Conservation (phyloP, 2,888 invertebrate genomes). For the Steinernema carpocapsae region DNA sequence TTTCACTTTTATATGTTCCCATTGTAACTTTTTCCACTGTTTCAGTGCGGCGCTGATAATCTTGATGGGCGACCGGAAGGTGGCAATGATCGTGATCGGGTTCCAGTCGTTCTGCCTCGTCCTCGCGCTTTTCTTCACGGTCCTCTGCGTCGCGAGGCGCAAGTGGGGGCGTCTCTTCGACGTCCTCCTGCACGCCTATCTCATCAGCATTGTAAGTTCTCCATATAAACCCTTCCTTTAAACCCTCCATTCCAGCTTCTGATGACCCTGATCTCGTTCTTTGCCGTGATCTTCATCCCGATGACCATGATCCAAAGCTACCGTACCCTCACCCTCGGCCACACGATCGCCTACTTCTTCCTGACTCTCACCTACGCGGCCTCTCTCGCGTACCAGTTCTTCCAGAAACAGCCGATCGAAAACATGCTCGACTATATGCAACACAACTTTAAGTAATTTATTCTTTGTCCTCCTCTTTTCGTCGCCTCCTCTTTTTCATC, state of each 20-base stretch:
- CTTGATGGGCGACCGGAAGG: constrained; percentile 17
- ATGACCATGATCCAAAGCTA: constrained; percentile 19
- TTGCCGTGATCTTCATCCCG: constrained; percentile 20
- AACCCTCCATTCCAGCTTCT: not conserved
- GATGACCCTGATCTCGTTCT: constrained; percentile 17
- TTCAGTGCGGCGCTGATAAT: constrained; percentile 26
- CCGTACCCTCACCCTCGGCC: constrained; percentile 1
- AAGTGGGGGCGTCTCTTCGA: constrained; percentile 30
- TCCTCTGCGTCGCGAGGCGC: constrained; percentile 26
- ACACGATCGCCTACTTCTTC: not conserved
- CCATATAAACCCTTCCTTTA: too few species aligned
- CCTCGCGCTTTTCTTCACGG: constrained; percentile 20
- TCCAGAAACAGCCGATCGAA: constrained; percentile 3
- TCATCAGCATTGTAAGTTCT: constrained; percentile 27
- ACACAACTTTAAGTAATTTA: constrained; percentile 11
- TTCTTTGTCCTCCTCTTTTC: too few species aligned
- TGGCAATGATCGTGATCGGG: constrained; percentile 18
- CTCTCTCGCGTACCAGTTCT: constrained; percentile 17
- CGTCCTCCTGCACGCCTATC: constrained; percentile 26
- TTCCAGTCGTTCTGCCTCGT: constrained; percentile 29
- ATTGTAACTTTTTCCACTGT: not conserved
- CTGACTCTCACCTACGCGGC: not conserved
- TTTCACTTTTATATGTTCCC: too few species aligned
- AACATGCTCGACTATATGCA: constrained; percentile 23
- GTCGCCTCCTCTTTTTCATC: not conserved